Evolutionary conservation across 2,113 vertebrate species (phyloP).

Genomic region (Corythoichthys intestinalis): DNA sequence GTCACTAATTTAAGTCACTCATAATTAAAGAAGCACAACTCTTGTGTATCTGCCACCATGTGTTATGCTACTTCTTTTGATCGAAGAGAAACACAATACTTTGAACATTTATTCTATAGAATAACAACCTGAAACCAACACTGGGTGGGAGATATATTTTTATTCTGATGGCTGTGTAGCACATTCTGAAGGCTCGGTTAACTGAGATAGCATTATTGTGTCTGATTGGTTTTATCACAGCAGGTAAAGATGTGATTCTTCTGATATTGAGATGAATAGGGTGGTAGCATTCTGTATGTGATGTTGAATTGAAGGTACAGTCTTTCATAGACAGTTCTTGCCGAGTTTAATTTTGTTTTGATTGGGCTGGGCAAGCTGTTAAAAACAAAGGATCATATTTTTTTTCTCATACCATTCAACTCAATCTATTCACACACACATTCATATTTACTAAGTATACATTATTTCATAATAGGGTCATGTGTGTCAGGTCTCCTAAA

Average conservation of each 20-base stretch:
- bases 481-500: too few species aligned
- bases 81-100: background rate
- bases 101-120: background rate
- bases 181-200: slow-evolving; percentile 21
- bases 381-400: too few species aligned
- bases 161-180: slow-evolving; percentile 25
- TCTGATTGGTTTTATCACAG: slow-evolving; percentile 26
- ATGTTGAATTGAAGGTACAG: slow-evolving; percentile 4
- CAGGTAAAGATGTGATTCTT: slow-evolving; percentile 20
- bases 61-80: slow-evolving; percentile 8
- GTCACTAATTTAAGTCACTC: background rate
- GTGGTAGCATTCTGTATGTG: slow-evolving; percentile 14
- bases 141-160: slow-evolving; percentile 16
- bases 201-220: slow-evolving; percentile 43
- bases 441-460: too few species aligned
- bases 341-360: too few species aligned
- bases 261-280: slow-evolving; percentile 8
- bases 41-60: slow-evolving; percentile 24
- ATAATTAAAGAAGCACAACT: background rate
- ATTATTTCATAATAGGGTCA: too few species aligned
- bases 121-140: slow-evolving; percentile 9
- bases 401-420: too few species aligned
- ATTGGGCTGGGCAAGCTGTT: too few species aligned
- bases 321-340: background rate
- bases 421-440: too few species aligned